Percentiles rank a stretch among this genome's conserved stretches.
Conservation (phyloP, 2,888 invertebrate genomes). For the Microplitis manilae region DNA sequence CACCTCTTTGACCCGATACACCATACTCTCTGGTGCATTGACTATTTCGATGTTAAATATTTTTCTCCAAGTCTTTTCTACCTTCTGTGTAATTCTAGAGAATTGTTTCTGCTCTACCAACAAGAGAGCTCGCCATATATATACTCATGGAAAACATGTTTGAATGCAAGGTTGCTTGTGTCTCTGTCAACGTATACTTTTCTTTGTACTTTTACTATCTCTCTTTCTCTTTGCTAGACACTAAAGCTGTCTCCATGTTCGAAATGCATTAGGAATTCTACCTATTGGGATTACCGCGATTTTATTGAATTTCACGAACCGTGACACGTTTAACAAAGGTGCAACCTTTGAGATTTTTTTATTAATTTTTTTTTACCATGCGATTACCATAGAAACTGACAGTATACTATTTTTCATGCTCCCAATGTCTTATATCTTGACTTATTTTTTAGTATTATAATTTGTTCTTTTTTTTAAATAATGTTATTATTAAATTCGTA, state of each 20-base stretch:
- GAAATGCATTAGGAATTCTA: constrained; percentile 51
- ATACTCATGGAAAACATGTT: constrained; percentile 30
- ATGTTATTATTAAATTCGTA: background rate
- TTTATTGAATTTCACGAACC: constrained; percentile 52
- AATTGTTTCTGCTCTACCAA: constrained; percentile 5
- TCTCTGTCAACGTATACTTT: constrained; percentile 21
- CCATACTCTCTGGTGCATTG: background rate
- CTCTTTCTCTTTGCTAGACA: constrained; percentile 29
- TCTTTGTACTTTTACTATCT: constrained; percentile 40
- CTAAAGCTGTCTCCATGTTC: constrained; percentile 42
- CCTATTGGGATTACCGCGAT: constrained; percentile 50
- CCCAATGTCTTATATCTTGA: background rate
- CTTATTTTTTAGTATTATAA: background rate
- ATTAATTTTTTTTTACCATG: constrained; percentile 18
- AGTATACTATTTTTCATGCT: background rate
- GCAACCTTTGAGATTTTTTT: constrained; percentile 26
- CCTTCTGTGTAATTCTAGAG: constrained; percentile 27
- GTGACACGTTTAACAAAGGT: constrained; percentile 43
- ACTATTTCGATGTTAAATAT: constrained; percentile 17
- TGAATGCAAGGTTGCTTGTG: constrained; percentile 34
- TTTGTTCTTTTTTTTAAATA: background rate
- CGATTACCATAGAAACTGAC: background rate
- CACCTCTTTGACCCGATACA: background rate
- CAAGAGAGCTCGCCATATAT: constrained; percentile 23
- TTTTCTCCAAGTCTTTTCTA: background rate